Evolutionary conservation across 2,797 vertebrate species (phyloP), one percentile per base, ranked within the genome.

Genomic region (Caiman crocodilus): DNA sequence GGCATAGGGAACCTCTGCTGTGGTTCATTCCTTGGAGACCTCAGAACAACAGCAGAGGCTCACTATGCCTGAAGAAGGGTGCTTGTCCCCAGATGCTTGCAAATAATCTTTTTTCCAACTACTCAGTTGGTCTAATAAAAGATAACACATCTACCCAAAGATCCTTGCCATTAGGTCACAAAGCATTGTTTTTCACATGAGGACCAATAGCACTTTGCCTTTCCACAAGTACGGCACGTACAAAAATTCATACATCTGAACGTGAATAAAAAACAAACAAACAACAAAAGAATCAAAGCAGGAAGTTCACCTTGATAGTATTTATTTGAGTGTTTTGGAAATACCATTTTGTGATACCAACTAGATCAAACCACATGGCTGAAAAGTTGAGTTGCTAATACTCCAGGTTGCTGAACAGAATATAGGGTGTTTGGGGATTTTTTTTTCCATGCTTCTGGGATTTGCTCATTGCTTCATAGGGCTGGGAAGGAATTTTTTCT

Each of bases 171-270:
- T 50, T 50, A 11, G 18, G 18, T 32, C 8, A 32, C 23, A 35
- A 5, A 7, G 42, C 42, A 50, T 50, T 50, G 10, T 10, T 32
- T 30, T 32, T 67, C 17, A 0, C 58, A 2, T 0, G 12, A 84
- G 79, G 65, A 79, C 4, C 71, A 65, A 69, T 73, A 78, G 32
- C 4, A 10, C 32, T 50, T 65, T 61, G 69, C 60, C 65, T 90
- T 88, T 18, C 7, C 42, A 56, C 76, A 42, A 64, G 65, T 86
- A 23, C 20, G 6, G 12, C 60, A 2, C 1, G 1, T 25, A 42
- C 21, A 60, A 71, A 71, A 71, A 82, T n/a, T 74, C 42, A 2
- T 6, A 0, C 1, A 3, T 1, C 4, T 35, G 12, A 16, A 21
- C 3, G 4, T 58, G 59, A 17, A 18, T 30, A 84, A 32, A 84